phyloP scores from a whole-genome alignment of 2,113 vertebrate genomes.

The Lophius piscatorius region DNA sequence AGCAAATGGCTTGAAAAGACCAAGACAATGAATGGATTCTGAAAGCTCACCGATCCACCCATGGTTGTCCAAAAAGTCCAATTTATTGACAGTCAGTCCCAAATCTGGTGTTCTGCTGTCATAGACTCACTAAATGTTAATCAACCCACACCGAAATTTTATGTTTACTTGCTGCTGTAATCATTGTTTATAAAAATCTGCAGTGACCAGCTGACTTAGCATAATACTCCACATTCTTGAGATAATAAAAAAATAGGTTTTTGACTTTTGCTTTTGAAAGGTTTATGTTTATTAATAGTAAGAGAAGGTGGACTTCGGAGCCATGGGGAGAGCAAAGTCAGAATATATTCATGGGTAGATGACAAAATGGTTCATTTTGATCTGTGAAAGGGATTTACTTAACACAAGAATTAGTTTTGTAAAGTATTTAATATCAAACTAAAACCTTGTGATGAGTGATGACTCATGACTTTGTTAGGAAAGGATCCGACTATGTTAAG shows the following conservation, averaged over 20 bases:
- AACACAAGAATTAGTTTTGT: neutral
- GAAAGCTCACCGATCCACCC: neutral
- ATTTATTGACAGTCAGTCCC: neutral
- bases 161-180: neutral
- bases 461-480: neutral
- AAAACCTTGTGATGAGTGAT: neutral
- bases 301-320: too few species aligned
- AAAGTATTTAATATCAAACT: neutral
- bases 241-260: neutral
- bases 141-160: neutral
- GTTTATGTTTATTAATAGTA: neutral
- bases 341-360: neutral
- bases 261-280: neutral
- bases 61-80: neutral
- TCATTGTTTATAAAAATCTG: neutral
- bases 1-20: constrained; percentile 11
- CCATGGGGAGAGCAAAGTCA: neutral
- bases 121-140: constrained; percentile 5
- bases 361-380: neutral
- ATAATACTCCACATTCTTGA: neutral
- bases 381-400: constrained; percentile 15
- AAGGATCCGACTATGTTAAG: neutral
- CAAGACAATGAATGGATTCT: neutral
- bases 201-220: neutral
- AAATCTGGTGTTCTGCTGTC: neutral